phyloP scores from a whole-genome alignment of 2,888 invertebrate species.

The Cataglyphis albicans region DNA sequence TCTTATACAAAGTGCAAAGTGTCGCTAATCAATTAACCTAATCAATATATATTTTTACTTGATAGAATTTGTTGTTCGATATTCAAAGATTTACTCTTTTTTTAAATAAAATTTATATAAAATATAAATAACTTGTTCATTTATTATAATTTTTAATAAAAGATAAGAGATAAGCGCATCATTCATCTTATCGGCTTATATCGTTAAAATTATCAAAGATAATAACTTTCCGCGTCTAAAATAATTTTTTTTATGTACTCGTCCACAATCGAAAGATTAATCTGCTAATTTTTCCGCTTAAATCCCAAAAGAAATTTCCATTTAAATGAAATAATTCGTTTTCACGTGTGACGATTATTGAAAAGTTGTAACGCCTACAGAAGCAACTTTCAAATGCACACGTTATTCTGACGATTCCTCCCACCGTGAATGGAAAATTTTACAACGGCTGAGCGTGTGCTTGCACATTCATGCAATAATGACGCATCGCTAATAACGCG shows the following conservation, averaged over 20 bases:
- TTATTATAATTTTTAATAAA: background rate
- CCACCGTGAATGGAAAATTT: constrained; percentile 69
- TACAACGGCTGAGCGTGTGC: constrained; percentile 28
- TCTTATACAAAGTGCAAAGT: constrained; percentile 1
- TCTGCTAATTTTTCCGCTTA: background rate
- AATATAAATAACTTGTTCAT: background rate
- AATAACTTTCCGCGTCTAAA: background rate
- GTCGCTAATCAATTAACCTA: background rate
- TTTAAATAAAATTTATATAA: background rate
- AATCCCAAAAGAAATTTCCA: background rate
- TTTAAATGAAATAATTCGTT: background rate
- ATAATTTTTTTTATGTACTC: background rate
- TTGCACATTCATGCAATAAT: constrained; percentile 25
- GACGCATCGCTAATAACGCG: constrained; percentile 31
- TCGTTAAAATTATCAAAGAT: background rate
- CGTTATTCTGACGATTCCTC: background rate
- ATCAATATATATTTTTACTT: background rate
- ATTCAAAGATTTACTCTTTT: background rate
- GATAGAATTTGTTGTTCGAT: background rate
- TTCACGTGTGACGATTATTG: background rate
- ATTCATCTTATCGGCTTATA: background rate
- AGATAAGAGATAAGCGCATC: background rate
- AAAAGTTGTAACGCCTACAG: no score
- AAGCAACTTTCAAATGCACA: background rate
- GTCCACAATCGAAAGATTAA: background rate